These are phyloP conservation scores for Amphimallon solstitiale DNA, from an alignment of 2,888 invertebrate genomes.

Conservation along the genomic window DNA sequence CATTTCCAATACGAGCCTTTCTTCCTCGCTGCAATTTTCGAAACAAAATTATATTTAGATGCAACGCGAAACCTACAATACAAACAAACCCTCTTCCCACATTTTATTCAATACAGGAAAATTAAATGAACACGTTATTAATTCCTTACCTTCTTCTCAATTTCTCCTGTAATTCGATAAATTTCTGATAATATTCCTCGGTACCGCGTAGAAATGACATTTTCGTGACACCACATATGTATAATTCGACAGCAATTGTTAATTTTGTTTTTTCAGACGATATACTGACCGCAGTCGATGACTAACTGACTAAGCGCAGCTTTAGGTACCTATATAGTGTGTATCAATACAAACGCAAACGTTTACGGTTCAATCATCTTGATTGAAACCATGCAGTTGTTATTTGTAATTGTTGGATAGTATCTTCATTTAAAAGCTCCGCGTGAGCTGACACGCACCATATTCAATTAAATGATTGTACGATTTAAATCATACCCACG, in stretches of 20 bases:
- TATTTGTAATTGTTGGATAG: slow-evolving; percentile 15
- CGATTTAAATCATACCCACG: not conserved
- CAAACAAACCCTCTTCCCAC: slow-evolving; percentile 38
- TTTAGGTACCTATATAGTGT: not conserved
- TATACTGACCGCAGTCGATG: not conserved
- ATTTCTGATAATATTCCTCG: slow-evolving; percentile 60
- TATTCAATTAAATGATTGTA: slow-evolving; percentile 5
- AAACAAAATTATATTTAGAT: slow-evolving; percentile 1
- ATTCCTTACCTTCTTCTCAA: slow-evolving; percentile 59
- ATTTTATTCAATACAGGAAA: slow-evolving; percentile 9
- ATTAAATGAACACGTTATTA: slow-evolving; percentile 37
- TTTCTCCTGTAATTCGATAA: slow-evolving; percentile 61
- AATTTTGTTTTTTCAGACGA: not conserved
- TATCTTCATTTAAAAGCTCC: slow-evolving; percentile 19
- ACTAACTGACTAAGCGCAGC: not conserved
- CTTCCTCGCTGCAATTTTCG: slow-evolving; percentile 64
- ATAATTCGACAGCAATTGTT: not conserved
- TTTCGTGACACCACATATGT: slow-evolving; percentile 14
- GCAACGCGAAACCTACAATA: slow-evolving; percentile 28
- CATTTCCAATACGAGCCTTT: slow-evolving; percentile 66
- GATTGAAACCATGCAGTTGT: slow-evolving; percentile 16
- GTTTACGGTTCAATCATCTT: slow-evolving; percentile 1
- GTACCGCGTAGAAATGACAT: slow-evolving; percentile 48
- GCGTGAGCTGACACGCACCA: slow-evolving; percentile 20
- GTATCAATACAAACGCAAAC: slow-evolving; percentile 12